These are phyloP conservation scores for Meleagris gallopavo DNA, from an alignment of 2,113 vertebrate species.

Conservation along the genomic window DNA sequence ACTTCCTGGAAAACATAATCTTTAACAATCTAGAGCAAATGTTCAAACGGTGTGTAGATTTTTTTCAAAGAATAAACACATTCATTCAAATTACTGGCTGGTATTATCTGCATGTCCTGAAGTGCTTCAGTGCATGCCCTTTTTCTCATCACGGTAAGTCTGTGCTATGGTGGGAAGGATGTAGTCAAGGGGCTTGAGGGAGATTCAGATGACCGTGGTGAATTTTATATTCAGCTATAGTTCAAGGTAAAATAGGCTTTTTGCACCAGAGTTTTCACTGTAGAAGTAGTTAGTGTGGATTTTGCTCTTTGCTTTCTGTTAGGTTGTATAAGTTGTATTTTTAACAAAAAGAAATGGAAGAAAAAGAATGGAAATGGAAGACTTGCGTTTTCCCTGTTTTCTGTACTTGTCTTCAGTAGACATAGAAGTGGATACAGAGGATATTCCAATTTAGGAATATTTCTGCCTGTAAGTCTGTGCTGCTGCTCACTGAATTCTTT, in stretches of 20 bases:
- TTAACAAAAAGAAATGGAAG: neutral
- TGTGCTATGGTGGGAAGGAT: neutral
- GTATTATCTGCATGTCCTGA: neutral
- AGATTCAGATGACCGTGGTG: neutral
- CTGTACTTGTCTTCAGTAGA: neutral
- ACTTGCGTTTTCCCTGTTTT: neutral
- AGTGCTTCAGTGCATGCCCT: neutral
- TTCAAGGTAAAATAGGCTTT: neutral
- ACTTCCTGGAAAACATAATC: neutral
- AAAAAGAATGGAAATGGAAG: neutral
- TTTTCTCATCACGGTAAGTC: neutral
- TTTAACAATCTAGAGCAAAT: neutral
- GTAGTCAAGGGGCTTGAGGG: neutral
- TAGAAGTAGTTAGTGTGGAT: neutral
- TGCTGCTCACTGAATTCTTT: neutral
- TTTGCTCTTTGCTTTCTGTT: neutral
- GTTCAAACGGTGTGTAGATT: neutral
- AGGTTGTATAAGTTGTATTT: neutral
- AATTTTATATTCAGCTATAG: neutral
- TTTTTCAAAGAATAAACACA: neutral
- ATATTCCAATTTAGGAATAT: neutral
- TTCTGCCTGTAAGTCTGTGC: neutral
- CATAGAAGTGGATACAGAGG: neutral
- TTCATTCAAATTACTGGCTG: neutral
- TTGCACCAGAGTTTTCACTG: neutral